These are phyloP conservation scores for Chroicocephalus ridibundus DNA, from an alignment of 2,113 vertebrate species.

Conservation along the genomic window DNA sequence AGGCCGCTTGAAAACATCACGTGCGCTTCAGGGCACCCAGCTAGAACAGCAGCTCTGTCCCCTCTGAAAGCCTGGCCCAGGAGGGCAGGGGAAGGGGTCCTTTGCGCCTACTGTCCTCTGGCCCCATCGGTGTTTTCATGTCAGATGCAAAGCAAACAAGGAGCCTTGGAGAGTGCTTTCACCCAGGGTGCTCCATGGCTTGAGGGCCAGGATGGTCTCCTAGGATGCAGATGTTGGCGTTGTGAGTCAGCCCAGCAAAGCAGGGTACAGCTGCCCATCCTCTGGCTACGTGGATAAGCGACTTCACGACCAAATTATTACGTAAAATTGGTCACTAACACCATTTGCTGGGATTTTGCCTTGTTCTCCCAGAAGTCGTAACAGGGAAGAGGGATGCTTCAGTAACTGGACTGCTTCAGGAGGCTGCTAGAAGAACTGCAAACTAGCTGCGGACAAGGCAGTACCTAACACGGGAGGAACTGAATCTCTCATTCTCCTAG, in stretches of 20 bases:
- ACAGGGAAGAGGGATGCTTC: background rate
- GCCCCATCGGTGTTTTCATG: background rate
- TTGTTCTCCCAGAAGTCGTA: background rate
- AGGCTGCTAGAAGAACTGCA: background rate
- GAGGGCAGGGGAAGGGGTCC: background rate
- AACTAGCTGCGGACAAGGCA: background rate
- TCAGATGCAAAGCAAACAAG: background rate
- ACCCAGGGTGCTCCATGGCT: fast-evolving
- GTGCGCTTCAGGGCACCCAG: fast-evolving
- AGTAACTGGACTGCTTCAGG: background rate
- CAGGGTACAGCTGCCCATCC: background rate
- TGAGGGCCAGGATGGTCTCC: background rate
- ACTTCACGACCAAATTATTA: background rate
- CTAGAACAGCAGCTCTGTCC: background rate
- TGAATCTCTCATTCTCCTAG: background rate
- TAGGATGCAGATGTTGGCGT: background rate
- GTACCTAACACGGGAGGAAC: fast-evolving
- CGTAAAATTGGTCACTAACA: background rate
- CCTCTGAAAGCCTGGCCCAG: background rate
- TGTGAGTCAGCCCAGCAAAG: background rate
- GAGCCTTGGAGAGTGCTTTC: background rate
- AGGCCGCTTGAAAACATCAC: background rate
- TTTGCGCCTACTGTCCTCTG: background rate
- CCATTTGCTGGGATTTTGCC: background rate
- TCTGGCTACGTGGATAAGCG: background rate